phyloP scores from a whole-genome alignment of 2,113 vertebrate species.

The Isichthys henryi region DNA sequence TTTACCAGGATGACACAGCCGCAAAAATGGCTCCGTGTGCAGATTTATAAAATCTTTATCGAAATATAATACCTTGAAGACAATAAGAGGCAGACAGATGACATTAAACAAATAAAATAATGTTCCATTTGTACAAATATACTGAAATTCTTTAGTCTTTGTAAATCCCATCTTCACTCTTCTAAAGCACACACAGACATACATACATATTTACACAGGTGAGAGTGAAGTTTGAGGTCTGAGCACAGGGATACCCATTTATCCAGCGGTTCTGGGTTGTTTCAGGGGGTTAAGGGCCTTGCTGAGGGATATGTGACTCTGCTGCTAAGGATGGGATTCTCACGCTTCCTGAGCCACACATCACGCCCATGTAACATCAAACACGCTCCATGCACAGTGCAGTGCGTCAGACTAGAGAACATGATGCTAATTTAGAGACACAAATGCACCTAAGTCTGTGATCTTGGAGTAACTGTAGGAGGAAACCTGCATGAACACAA shows the following conservation, averaged over 20 bases:
- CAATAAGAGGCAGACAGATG: background rate
- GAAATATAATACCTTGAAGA: background rate
- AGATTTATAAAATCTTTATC: background rate
- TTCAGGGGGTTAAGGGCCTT: background rate
- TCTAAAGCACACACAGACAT: background rate
- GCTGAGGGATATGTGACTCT: background rate
- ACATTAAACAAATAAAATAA: background rate
- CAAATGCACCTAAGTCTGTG: background rate
- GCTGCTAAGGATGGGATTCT: background rate
- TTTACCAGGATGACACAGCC: background rate
- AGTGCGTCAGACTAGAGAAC: background rate
- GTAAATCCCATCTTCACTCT: background rate
- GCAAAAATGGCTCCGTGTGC: background rate
- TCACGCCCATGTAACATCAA: background rate
- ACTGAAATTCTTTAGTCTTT: background rate
- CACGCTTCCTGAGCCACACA: background rate
- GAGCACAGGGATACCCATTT: background rate
- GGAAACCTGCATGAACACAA: background rate
- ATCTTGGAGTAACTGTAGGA: background rate
- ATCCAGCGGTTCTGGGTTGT: background rate
- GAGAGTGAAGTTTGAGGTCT: background rate
- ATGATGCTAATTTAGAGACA: background rate
- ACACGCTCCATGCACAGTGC: background rate
- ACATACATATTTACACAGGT: background rate
- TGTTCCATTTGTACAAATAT: background rate